These are phyloP conservation scores for Portunus trituberculatus DNA, from an alignment of 1,140 invertebrate species.

Conservation along the genomic window DNA sequence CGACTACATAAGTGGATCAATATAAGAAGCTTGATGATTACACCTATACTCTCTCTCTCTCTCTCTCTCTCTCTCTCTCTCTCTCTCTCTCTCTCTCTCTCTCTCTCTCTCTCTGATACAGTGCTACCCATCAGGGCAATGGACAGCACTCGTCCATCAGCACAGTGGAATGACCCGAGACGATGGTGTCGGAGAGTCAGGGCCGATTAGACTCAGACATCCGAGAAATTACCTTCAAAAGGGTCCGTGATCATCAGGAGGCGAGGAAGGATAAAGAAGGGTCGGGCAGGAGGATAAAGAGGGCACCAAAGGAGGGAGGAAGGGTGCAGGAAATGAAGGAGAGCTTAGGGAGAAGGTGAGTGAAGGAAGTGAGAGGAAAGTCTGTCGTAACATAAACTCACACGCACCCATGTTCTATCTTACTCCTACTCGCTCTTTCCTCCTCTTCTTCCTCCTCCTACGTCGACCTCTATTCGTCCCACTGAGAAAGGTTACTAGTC, in stretches of 20 bases:
- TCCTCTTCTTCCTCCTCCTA: not conserved
- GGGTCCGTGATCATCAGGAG: not conserved
- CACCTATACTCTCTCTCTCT: too few species aligned
- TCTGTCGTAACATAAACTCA: not conserved
- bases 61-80: not conserved
- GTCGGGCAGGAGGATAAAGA: not conserved
- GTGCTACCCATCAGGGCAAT: not conserved
- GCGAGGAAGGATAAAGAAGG: not conserved
- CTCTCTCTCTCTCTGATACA: not conserved
- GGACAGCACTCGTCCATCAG: not conserved
- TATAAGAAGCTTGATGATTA: too few species aligned
- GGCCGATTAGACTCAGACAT: not conserved
- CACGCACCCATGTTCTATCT: not conserved
- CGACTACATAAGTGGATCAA: too few species aligned
- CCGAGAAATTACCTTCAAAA: not conserved
- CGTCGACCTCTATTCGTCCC: not conserved
- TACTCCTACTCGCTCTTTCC: not conserved
- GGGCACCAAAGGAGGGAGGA: not conserved
- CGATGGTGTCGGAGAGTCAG: not conserved
- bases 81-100: constrained; percentile 17
- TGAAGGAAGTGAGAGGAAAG: not conserved
- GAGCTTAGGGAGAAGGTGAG: not conserved
- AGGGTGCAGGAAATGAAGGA: not conserved
- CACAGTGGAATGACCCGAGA: not conserved
- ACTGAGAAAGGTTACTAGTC: not conserved